Percentiles rank a stretch among this genome's conserved stretches.
These are phyloP conservation scores for Laticauda colubrina DNA, from an alignment of 2,113 vertebrate genomes.

Conservation along the genomic window DNA sequence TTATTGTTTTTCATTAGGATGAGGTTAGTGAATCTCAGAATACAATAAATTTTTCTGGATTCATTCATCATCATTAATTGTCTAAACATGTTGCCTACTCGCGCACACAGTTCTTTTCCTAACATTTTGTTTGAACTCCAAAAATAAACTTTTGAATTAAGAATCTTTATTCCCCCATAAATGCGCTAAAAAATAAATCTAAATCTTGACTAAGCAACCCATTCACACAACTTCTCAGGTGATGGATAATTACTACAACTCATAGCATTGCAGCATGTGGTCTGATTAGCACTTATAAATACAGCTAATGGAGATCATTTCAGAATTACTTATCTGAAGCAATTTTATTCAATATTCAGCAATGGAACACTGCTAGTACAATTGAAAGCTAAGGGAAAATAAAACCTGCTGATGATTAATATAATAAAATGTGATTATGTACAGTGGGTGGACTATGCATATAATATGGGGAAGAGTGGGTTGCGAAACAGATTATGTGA, in stretches of 20 bases:
- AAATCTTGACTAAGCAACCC: background rate
- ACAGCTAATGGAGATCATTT: background rate
- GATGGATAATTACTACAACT: background rate
- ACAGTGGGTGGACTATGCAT: constrained; percentile 20
- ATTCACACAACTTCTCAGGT: background rate
- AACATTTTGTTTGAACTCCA: background rate
- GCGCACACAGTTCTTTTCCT: background rate
- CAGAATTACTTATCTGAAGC: background rate
- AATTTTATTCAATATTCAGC: background rate
- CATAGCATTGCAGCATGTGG: background rate
- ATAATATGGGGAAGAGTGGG: constrained; percentile 15
- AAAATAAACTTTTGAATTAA: background rate
- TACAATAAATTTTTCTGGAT: background rate
- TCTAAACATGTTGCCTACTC: background rate
- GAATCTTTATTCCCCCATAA: background rate
- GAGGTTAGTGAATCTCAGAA: background rate
- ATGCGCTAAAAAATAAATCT: background rate
- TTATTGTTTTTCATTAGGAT: background rate
- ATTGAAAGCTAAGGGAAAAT: background rate
- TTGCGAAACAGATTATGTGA: background rate
- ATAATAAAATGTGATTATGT: constrained; percentile 24
- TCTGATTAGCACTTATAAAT: background rate
- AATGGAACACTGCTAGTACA: background rate
- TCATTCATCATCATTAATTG: background rate
- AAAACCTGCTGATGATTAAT: constrained; percentile 15